Base-by-base conservation (phyloP, 2,113 vertebrate species). In the Lanius ludovicianus region DNA sequence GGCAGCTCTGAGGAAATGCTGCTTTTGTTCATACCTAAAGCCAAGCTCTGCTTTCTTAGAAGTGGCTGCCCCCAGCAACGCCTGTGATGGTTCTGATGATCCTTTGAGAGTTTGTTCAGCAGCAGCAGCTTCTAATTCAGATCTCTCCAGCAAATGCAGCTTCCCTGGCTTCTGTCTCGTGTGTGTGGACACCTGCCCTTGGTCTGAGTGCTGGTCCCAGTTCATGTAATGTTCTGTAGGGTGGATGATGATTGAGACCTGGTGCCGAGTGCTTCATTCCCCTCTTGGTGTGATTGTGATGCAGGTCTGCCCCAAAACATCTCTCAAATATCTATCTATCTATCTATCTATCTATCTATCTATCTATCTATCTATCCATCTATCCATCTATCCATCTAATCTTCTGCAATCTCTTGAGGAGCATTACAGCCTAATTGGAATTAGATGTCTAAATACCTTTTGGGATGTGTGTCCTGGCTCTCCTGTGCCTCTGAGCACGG, bases 141-240 rank as follows among this genome's bases (percentile, higher is more conserved):
- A 13, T 56, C 31, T 44, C 37, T 77, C 16, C n/a, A 47, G 33
- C 3, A 52, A 47, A 62, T 33, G 52, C 50, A 60, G 41, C 52
- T 13, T 69, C 30, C 41, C 82, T 33, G 77, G 55, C 50, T 25
- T n/a, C 70, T 3, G 6, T 28, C 60, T n/a, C 0, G 0, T 0
- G 0, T 37, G 6, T 17, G 41, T 39, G 42, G n/a, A 24, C 65
- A 35, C 25, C 5, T n/a, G 30, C 13, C 53, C 47, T 16, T 0
- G 6, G 15, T 39, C 62, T 52, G 62, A 52, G 41, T 30, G 8
- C 57, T 33, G 41, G 3, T 47, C 35, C 37, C 6, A 4, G 44
- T 5, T 33, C 47, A 1, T 1, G 3, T 5, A 9, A 15, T 12
- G 46, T 52, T 30, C 31, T 0, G 2, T 20, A 22, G 69, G 30